Conservation (phyloP, 2,888 invertebrate genomes). For the Pristionchus arcanus region DNA sequence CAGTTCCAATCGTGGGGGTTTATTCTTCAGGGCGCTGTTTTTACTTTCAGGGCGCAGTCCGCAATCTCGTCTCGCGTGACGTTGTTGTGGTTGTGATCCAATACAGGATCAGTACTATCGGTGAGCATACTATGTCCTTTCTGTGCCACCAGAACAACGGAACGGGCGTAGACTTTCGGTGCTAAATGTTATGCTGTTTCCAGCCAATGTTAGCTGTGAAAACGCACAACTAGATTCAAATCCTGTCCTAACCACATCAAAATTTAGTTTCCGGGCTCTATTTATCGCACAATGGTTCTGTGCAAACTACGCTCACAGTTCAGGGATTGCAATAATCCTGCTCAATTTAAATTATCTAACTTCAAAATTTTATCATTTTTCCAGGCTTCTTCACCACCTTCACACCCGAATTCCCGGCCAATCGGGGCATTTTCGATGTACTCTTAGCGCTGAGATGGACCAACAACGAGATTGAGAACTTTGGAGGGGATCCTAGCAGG, state of each 20-base stretch:
- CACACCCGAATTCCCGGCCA: slow-evolving; percentile 49
- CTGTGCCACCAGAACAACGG: too few relatives aligned
- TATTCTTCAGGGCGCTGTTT: too few relatives aligned
- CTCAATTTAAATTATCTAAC: too few relatives aligned
- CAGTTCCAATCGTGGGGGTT: too few relatives aligned
- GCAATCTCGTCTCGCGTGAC: slow-evolving; percentile 39
- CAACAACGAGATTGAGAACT: slow-evolving; percentile 28
- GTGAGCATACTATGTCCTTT: too few relatives aligned
- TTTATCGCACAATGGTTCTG: too few relatives aligned
- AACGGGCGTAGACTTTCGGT: too few relatives aligned
- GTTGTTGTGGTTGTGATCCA: slow-evolving; percentile 16
- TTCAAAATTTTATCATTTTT: too few relatives aligned
- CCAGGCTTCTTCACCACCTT: slow-evolving; percentile 55
- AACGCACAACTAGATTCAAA: not conserved
- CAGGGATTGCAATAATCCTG: too few relatives aligned
- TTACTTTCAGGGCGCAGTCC: slow-evolving; percentile 46
- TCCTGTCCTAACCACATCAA: too few relatives aligned
- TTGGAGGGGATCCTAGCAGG: slow-evolving; percentile 48
- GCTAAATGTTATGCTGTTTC: not conserved
- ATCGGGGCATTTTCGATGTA: slow-evolving; percentile 41
- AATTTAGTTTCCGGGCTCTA: too few relatives aligned
- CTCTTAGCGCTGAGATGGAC: slow-evolving; percentile 40
- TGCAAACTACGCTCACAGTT: too few relatives aligned
- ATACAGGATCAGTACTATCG: not conserved
- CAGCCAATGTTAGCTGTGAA: not conserved